Percentiles rank a stretch among this genome's conserved stretches.
Conservation (phyloP, 2,797 vertebrate genomes). For the Poeciliopsis infans region DNA sequence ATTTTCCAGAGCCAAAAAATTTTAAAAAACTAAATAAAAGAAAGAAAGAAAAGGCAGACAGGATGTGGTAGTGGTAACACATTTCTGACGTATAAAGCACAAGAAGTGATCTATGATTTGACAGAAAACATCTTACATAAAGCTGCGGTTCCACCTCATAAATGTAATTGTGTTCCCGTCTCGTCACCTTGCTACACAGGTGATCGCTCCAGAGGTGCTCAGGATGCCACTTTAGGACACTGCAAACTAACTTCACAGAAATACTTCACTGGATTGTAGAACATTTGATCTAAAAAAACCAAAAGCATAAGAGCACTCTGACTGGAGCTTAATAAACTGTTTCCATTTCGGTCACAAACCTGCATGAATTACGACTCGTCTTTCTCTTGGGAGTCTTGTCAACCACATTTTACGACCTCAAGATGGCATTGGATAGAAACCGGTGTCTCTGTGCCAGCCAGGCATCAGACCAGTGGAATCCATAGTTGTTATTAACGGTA, state of each 20-base stretch:
- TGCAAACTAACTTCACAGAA: background rate
- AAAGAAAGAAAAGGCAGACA: background rate
- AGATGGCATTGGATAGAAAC: constrained; percentile 60
- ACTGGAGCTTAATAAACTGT: background rate
- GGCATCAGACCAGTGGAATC: constrained; percentile 64
- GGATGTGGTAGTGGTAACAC: background rate
- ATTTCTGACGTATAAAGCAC: background rate
- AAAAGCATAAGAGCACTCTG: background rate
- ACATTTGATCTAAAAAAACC: background rate
- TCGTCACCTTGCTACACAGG: background rate
- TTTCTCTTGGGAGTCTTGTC: constrained; percentile 16
- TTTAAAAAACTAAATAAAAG: background rate
- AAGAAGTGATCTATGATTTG: background rate
- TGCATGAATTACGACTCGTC: constrained; percentile 43
- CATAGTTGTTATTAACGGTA: constrained; percentile 70
- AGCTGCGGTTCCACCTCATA: background rate
- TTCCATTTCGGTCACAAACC: background rate
- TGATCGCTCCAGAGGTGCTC: background rate
- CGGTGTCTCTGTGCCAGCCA: constrained; percentile 46
- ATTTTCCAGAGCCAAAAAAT: background rate
- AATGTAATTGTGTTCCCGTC: background rate
- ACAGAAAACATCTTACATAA: background rate
- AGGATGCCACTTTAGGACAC: background rate
- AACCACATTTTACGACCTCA: constrained; percentile 15
- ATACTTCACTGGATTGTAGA: background rate